Evolutionary conservation across 2,888 invertebrate species (phyloP).

Genomic region (Ferdinandea cuprea): DNA sequence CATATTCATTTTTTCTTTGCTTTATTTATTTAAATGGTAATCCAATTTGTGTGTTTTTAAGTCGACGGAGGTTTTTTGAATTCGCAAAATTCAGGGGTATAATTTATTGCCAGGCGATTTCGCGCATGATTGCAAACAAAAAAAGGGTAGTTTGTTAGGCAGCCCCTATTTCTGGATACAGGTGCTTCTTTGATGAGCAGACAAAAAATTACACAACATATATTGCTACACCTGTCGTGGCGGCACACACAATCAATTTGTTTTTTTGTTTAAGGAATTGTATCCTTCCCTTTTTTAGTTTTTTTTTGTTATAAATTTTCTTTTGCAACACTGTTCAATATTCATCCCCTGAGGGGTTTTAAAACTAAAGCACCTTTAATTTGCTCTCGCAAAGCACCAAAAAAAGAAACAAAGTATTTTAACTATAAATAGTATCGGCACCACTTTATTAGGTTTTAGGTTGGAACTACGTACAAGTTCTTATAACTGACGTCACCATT

Average conservation of each 20-base stretch:
- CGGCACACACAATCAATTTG: conserved; percentile 55
- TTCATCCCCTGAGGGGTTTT: conserved; percentile 21
- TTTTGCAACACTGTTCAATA: conserved; percentile 7
- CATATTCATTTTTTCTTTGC: conserved; percentile 24
- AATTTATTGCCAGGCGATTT: conserved; percentile 52
- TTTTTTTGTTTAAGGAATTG: conserved; percentile 37
- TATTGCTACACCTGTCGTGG: conserved; percentile 49
- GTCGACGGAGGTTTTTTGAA: conserved; percentile 15
- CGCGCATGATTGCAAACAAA: conserved; percentile 51
- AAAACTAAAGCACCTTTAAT: background rate
- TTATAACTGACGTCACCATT: conserved; percentile 71
- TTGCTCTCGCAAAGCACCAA: background rate
- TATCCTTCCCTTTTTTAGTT: conserved; percentile 26
- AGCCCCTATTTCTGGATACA: conserved; percentile 39
- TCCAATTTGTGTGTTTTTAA: conserved; percentile 39
- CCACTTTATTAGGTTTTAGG: conserved; percentile 17
- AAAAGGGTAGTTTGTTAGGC: conserved; percentile 30
- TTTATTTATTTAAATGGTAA: conserved; percentile 12
- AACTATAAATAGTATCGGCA: background rate
- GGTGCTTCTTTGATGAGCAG: conserved; percentile 49
- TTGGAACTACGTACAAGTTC: too few species aligned
- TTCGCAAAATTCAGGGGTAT: background rate
- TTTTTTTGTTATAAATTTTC: conserved; percentile 12
- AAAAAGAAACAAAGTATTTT: background rate
- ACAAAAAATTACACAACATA: conserved; percentile 29